Percentiles rank a stretch among this genome's conserved stretches.
Conservation (phyloP, 64 coral and sea anemone genomes). For the Trachythela sp. region DNA sequence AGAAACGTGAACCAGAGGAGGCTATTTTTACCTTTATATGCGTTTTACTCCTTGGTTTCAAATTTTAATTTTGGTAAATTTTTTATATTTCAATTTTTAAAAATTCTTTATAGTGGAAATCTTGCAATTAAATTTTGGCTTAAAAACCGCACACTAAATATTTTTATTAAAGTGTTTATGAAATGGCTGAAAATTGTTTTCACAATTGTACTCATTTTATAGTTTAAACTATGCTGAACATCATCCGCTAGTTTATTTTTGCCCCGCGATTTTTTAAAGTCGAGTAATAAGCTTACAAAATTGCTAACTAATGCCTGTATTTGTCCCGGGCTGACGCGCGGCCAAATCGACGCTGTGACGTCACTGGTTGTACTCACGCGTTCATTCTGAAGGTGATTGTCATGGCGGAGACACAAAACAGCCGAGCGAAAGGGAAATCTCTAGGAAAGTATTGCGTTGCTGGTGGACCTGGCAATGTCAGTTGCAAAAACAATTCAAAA, state of each 20-base stretch:
- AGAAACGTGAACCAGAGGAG: too few relatives aligned
- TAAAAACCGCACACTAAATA: too few relatives aligned
- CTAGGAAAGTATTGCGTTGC: background rate
- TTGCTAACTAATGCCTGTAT: background rate
- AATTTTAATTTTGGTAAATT: too few relatives aligned
- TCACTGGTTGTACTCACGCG: background rate
- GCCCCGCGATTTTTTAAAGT: background rate
- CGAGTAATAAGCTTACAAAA: background rate
- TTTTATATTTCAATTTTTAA: too few relatives aligned
- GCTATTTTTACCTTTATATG: too few relatives aligned
- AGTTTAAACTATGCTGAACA: background rate
- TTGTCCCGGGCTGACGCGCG: background rate
- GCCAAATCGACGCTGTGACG: background rate
- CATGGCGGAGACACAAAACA: background rate
- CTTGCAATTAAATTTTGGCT: too few relatives aligned
- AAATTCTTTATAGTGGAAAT: too few relatives aligned
- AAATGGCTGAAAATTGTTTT: too few relatives aligned
- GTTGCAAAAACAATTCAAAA: background rate
- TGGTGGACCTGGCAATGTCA: background rate
- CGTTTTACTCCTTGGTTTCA: too few relatives aligned
- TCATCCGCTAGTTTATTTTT: slow-evolving; percentile 10
- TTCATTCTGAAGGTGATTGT: background rate
- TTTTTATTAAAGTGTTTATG: too few relatives aligned
- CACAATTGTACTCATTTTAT: background rate
- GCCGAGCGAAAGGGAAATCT: background rate